Evolutionary conservation across 2,888 invertebrate species (phyloP), one percentile per base, ranked within the genome.

Genomic region (Brachylomia viminalis): DNA sequence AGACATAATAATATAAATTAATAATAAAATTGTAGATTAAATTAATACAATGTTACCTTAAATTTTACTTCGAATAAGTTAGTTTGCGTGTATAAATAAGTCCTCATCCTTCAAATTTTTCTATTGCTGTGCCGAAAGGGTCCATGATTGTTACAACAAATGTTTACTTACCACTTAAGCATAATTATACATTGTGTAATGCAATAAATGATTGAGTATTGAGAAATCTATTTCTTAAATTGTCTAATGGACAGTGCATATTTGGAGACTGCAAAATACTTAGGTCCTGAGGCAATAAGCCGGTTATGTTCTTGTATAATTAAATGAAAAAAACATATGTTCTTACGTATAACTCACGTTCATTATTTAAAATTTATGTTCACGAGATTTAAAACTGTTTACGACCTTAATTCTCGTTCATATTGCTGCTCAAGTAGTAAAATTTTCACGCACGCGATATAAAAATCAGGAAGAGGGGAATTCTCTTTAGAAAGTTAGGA

Each of bases 311-410:
- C 15, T 47, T 10, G 5, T 45, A 23, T 5, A 45, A 47, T 70
- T 38, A 15, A 49, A 27, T 33, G 3, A 10, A 47, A 45, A 45
- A 79, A 61, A 30, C 1, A 1, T 49, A 45, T 47, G 20, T 56
- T 42, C 7, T 20, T 17, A 45, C 69, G 5, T 69, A 56, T 42
- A 66, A 61, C 27, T 62, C 58, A 66, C 62, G 52, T 62, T 75
- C 75, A 59, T 72, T 75, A 45, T 70, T 84, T n/a, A 47, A 70
- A 72, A 61, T 64, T 68, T 72, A 68, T 71, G 67, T 52, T 71
- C 49, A 56, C 61, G 33, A 71, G 77, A 68, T 73, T 83, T 77
- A 73, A 83, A 83, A 73, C 77, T 71, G 77, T 85, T 83, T 83
- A 85, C 70, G 72, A 72, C 45, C 77, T 23, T 82, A 59, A 81